phyloP scores from a whole-genome alignment of 2,113 vertebrate genomes.

The Chloropsis cyanopogon region DNA sequence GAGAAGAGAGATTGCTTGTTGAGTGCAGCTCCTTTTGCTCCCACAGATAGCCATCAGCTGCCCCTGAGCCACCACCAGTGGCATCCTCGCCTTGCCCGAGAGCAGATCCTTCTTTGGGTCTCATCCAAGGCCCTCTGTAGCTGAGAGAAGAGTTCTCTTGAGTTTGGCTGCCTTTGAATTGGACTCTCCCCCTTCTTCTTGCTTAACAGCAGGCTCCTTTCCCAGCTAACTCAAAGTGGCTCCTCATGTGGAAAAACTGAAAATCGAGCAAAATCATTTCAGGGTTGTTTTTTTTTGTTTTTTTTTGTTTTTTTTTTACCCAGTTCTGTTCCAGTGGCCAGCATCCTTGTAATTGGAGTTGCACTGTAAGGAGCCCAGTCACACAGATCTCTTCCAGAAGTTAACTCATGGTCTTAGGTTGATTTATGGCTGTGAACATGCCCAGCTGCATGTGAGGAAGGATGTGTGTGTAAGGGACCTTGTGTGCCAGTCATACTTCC shows the following conservation, averaged over 20 bases:
- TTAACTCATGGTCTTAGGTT: background rate
- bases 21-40: background rate
- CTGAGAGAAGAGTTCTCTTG: background rate
- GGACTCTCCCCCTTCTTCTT: background rate
- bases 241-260: conserved; percentile 44
- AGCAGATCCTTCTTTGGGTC: background rate
- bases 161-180: background rate
- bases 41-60: background rate
- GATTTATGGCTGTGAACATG: background rate
- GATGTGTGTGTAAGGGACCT: background rate
- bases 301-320: background rate
- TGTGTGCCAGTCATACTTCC: conserved; percentile 33
- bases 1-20: background rate
- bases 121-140: background rate
- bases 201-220: conserved; percentile 11
- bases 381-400: background rate
- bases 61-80: background rate
- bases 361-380: background rate
- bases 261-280: conserved; percentile 15
- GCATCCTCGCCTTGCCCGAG: background rate
- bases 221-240: conserved; percentile 2
- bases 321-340: background rate
- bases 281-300: background rate
- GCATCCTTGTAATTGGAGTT: background rate
- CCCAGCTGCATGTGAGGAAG: background rate